Percentiles rank a stretch among this genome's conserved stretches.
phyloP scores from a whole-genome alignment of 2,888 invertebrate species.

The Andricus quercusramuli region DNA sequence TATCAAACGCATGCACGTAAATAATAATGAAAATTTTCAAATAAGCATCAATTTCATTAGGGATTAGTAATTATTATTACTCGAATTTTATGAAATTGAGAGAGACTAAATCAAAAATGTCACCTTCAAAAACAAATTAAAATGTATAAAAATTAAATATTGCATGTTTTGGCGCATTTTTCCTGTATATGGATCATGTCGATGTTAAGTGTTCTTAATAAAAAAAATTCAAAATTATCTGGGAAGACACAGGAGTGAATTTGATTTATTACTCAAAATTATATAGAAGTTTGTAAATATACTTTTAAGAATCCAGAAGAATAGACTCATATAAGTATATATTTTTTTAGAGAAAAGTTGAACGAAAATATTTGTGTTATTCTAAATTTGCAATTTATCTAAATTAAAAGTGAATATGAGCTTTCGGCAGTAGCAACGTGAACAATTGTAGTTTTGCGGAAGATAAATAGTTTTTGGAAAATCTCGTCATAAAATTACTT shows the following conservation, averaged over 20 bases:
- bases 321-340: not conserved
- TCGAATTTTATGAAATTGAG: too few relatives aligned
- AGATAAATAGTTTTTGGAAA: not conserved
- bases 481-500: not conserved
- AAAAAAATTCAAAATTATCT: not conserved
- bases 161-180: conserved; percentile 31
- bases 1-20: too few relatives aligned
- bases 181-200: not conserved
- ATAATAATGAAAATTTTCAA: too few relatives aligned
- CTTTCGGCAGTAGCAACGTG: not conserved
- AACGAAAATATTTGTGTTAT: not conserved
- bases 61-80: not conserved
- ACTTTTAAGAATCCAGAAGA: too few relatives aligned
- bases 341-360: not conserved
- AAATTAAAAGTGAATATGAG: not conserved
- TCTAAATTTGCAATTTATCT: not conserved
- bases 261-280: not conserved
- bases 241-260: not conserved
- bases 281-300: too few relatives aligned
- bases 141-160: not conserved
- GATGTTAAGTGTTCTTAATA: not conserved
- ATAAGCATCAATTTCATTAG: not conserved
- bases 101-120: too few relatives aligned
- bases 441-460: not conserved
- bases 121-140: not conserved